A percentile compares a stretch with the other conserved stretches of the same genome.
Evolutionary conservation across 2,113 vertebrate species (phyloP).

Genomic region (Ageneiosus marmoratus): DNA sequence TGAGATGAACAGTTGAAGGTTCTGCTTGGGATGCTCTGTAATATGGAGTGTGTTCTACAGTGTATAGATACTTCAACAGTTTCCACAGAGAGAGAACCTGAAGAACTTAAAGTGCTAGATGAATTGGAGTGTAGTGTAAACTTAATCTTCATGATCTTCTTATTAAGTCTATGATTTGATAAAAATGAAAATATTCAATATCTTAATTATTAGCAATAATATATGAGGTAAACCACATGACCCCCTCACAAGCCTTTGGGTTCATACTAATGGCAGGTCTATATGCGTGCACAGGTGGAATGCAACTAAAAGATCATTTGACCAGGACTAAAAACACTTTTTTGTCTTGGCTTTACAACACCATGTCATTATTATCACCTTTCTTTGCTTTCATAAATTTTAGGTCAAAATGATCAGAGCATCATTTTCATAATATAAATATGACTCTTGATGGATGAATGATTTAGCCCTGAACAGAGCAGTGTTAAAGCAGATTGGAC

Average conservation of each 20-base stretch:
- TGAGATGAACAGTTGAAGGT: no score
- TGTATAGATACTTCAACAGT: not conserved
- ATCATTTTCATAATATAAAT: not conserved
- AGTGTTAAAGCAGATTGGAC: constrained; percentile 43
- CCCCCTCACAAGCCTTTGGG: not conserved
- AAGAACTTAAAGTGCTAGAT: not conserved
- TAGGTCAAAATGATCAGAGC: not conserved
- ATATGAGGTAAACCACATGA: not conserved
- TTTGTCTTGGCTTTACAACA: not conserved
- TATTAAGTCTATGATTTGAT: not conserved
- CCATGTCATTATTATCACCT: not conserved
- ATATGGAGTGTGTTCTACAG: not conserved
- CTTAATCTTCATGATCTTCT: not conserved
- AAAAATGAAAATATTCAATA: not conserved
- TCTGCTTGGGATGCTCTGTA: not conserved
- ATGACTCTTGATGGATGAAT: constrained; percentile 19
- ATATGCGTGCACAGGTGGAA: not conserved
- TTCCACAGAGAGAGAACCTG: not conserved
- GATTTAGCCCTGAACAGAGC: constrained; percentile 35
- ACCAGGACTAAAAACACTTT: not conserved
- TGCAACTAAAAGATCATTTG: not conserved
- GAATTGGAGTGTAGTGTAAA: not conserved
- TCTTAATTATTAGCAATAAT: not conserved
- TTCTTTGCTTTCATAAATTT: not conserved
- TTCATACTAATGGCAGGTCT: not conserved